Percentiles rank a stretch among this genome's conserved stretches.
These are phyloP conservation scores for Phragmatobia fuliginosa DNA, from an alignment of 2,888 invertebrate species.

Conservation along the genomic window DNA sequence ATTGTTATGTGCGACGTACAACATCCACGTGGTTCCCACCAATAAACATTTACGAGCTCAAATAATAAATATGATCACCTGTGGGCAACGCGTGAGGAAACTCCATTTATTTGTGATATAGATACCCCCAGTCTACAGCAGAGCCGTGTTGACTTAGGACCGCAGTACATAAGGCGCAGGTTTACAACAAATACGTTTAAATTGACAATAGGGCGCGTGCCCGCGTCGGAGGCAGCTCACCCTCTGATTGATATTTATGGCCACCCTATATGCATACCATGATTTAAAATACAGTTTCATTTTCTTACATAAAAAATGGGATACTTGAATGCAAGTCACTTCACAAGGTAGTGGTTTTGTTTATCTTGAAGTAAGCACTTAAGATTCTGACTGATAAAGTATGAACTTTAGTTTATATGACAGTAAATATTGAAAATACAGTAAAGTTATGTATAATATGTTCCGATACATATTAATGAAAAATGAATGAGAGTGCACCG, in stretches of 20 bases:
- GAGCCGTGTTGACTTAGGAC: slow-evolving; percentile 41
- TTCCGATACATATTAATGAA: background rate
- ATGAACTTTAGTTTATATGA: too few relatives aligned
- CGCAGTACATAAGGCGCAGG: slow-evolving; percentile 19
- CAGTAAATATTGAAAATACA: too few relatives aligned
- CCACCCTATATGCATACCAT: background rate
- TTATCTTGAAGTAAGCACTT: too few relatives aligned
- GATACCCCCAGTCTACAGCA: background rate
- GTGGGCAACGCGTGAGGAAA: slow-evolving; percentile 6
- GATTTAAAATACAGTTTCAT: background rate
- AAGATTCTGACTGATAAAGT: too few relatives aligned
- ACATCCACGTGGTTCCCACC: slow-evolving; percentile 9
- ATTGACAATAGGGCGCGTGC: slow-evolving; percentile 1
- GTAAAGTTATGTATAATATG: too few relatives aligned
- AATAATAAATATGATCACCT: slow-evolving; percentile 9
- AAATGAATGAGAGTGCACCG: background rate
- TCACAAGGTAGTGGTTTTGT: too few relatives aligned
- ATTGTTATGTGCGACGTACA: slow-evolving; percentile 25
- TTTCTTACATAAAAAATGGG: too few relatives aligned
- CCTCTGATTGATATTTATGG: slow-evolving; percentile 15
- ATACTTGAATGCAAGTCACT: too few relatives aligned
- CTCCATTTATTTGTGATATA: slow-evolving; percentile 7
- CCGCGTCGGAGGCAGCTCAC: background rate
- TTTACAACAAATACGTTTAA: slow-evolving; percentile 34
- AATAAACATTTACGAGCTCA: slow-evolving; percentile 16